Percentiles rank a stretch among this genome's conserved stretches.
These are phyloP conservation scores for Procavia capensis DNA, from an alignment of 2,113 vertebrate species.

Conservation along the genomic window DNA sequence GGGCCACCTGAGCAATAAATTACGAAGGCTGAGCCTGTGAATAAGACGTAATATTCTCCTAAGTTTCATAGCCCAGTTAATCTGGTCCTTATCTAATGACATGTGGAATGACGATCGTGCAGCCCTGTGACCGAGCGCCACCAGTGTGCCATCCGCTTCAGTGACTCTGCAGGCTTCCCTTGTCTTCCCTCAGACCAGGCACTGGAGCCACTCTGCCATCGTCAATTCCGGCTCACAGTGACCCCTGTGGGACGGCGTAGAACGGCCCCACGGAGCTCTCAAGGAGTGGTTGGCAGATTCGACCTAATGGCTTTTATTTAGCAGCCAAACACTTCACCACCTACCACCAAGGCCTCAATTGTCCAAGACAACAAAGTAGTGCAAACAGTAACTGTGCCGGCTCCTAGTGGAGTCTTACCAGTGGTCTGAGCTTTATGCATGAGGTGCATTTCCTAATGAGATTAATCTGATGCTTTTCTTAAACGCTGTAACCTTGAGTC, in stretches of 20 bases:
- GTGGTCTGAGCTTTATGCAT: background rate
- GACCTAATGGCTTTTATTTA: too few species aligned
- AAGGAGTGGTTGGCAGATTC: too few species aligned
- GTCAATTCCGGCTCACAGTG: too few species aligned
- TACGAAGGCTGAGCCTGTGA: slow-evolving; percentile 34
- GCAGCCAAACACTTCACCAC: too few species aligned
- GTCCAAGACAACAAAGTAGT: background rate
- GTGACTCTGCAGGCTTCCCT: background rate
- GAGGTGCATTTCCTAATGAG: background rate
- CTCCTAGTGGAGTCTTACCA: slow-evolving; percentile 23
- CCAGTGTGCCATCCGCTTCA: background rate
- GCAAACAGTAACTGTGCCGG: too few species aligned
- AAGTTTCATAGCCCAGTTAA: slow-evolving; percentile 52
- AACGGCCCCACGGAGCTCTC: too few species aligned
- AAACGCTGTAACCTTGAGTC: slow-evolving; percentile 29
- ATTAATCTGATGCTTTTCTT: slow-evolving; percentile 55
- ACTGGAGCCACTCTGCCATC: too few species aligned
- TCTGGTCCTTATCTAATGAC: slow-evolving; percentile 43
- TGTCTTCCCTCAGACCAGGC: background rate
- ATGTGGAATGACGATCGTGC: background rate
- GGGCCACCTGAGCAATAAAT: slow-evolving; percentile 12
- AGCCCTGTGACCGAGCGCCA: slow-evolving; percentile 15
- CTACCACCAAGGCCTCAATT: background rate
- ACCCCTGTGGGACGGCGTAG: too few species aligned
- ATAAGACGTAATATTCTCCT: background rate